Conservation (phyloP, 2,113 vertebrate genomes). For the Notothenia rossii region DNA sequence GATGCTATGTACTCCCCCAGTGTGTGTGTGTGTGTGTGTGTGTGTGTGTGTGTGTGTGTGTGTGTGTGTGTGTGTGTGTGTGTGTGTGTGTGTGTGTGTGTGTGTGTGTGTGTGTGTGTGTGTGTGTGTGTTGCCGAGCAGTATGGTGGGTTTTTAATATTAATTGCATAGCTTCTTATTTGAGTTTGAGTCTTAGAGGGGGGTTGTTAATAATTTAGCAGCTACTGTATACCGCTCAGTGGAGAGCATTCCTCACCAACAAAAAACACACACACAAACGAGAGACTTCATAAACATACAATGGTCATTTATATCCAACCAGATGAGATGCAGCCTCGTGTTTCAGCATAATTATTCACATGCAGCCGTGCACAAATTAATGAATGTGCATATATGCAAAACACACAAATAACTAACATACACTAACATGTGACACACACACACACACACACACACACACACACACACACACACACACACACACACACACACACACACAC, state of each 20-base stretch:
- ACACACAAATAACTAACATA: background rate
- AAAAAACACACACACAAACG: background rate
- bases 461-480: no score
- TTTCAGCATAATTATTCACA: background rate
- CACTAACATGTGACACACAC: background rate
- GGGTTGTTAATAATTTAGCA: conserved; percentile 76
- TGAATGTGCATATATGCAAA: conserved; percentile 3
- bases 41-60: conserved; percentile 7
- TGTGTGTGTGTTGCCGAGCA: no score
- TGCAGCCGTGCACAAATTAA: background rate
- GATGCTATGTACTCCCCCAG: conserved; percentile 24
- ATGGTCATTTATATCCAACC: background rate
- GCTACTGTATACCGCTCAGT: conserved; percentile 43
- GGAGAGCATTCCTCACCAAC: conserved; percentile 24
- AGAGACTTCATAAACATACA: conserved; percentile 15
- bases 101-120: no score
- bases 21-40: conserved; percentile 47
- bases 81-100: no score
- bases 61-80: no score
- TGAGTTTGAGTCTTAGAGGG: conserved; percentile 58
- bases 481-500: no score
- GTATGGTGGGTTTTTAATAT: conserved; percentile 66
- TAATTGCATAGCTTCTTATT: conserved; percentile 75
- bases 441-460: no score
- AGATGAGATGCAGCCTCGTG: conserved; percentile 7